Base-by-base conservation (phyloP, 1,140 invertebrate species). In the Drosophila kanapiae region DNA sequence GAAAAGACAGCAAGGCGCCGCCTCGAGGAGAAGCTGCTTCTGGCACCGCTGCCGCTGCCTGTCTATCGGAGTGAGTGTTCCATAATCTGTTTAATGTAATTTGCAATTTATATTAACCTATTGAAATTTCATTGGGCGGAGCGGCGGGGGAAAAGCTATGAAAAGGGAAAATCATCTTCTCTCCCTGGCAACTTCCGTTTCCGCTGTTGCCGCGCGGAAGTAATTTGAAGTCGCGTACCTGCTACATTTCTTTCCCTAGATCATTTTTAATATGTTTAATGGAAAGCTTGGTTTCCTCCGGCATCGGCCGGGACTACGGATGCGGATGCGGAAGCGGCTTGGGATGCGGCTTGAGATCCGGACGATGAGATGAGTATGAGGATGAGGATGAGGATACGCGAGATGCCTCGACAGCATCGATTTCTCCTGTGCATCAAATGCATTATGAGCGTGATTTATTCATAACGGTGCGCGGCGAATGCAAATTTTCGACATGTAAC, bases 61-160 rank as follows among this genome's bases (percentile, higher is more conserved):
- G 33, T 74, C 51, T 57, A 43, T 76, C 23, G 6, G 56, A 43
- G 53, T 37, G 62, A 38, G 38, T 54, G 63, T 42, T 74, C 65
- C 61, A 65, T 90, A 88, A 88, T 88, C 85, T 85, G 85, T 88
- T 88, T 88, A 88, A 88, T 81, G 85, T 88, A 88, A 90, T 90
- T 88, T 88, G 85, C 85, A 88, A 90, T 88, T 88, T 88, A 88
- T 88, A 88, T 88, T 72, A 88, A 82, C 81, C 86, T 90, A 88
- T 88, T 81, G 85, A 85, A 85, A 75, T 85, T 78, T 85, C 63
- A 82, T 85, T 88, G 65, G 71, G 35, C 29, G 14, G 51, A 40
- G 48, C 47, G 40, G 27, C 23, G 18, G 31, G 37, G 16, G 59
- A 23, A 68, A 51, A 9, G 53, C 53, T 6, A 56, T 38, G 53